These are phyloP conservation scores for Acromyrmex heyeri DNA, from an alignment of 1,140 invertebrate species.

Conservation along the genomic window DNA sequence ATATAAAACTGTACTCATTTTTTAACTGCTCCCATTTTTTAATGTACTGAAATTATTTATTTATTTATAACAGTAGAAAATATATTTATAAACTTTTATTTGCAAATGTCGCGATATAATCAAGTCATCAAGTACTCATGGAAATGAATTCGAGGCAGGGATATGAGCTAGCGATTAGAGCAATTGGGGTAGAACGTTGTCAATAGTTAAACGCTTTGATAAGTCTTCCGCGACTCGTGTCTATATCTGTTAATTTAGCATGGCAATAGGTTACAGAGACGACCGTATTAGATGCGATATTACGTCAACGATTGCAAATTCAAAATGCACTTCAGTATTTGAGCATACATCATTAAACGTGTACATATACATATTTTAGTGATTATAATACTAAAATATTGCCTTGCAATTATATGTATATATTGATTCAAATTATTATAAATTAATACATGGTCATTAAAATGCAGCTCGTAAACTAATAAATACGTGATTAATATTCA, in stretches of 20 bases:
- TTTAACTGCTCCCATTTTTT: neutral
- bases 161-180: slow-evolving; percentile 27
- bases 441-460: slow-evolving; percentile 9
- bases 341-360: neutral
- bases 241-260: slow-evolving; percentile 24
- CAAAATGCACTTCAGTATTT: neutral
- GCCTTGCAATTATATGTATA: neutral
- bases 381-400: neutral
- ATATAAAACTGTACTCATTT: neutral
- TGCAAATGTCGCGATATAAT: neutral
- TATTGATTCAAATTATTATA: slow-evolving; percentile 4
- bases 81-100: neutral
- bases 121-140: neutral
- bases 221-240: slow-evolving; percentile 32
- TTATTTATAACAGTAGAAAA: neutral
- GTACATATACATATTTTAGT: neutral
- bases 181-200: slow-evolving; percentile 41
- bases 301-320: neutral
- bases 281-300: neutral
- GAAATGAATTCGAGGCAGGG: slow-evolving; percentile 10
- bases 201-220: slow-evolving; percentile 35
- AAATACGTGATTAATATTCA: slow-evolving; percentile 9
- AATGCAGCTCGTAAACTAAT: neutral
- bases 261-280: neutral
- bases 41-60: neutral